Base-by-base conservation (phyloP, 2,797 vertebrate genomes). In the Ctenopoma multispine region DNA sequence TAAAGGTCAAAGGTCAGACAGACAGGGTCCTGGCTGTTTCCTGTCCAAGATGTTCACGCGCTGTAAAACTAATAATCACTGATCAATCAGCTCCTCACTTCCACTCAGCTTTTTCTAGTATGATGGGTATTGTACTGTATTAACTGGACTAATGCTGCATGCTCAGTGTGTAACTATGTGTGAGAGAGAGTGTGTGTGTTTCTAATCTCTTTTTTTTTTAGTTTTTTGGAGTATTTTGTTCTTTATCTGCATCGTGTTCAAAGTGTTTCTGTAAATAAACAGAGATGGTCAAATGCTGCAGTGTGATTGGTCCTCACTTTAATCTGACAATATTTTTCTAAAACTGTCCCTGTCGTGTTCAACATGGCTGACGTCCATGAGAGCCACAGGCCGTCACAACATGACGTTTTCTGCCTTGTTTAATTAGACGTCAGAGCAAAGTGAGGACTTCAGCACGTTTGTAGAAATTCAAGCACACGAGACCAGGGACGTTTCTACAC, bases 211-310 rank as follows among this genome's bases (percentile, higher is more conserved):
- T 78, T 75, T 34, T 77, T 83, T 82, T 82, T 64, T 71, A 76
- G 58, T 80, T 79, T 79, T 75, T 75, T 76, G 58, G 54, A 80
- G 72, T 84, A 44, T 57, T 76, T 73, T 62, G 63, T 78, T 69
- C 68, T 70, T 47, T 72, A 77, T 71, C 85, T 89, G 75, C 71
- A 74, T 87, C 41, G 67, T 88, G 86, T 82, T 85, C 31, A 74
- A 76, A 77, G 78, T 89, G 83, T 80, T 87, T 78, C 81, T 90
- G 87, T 89, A 87, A 90, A 90, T 91, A 91, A 91, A 91, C 50
- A 18, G 74, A 85, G 40, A 50, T 88, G 82, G 38, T 79, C 20
- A 72, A 81, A 84, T 1, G 10, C 59, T 76, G 65, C 7, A 1
- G 1, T 78, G 53, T 83, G 40, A 75, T 69, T 81, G 69, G 66